Evolutionary conservation across 2,797 vertebrate genomes (phyloP).

Genomic region (Alexandromys oeconomus): DNA sequence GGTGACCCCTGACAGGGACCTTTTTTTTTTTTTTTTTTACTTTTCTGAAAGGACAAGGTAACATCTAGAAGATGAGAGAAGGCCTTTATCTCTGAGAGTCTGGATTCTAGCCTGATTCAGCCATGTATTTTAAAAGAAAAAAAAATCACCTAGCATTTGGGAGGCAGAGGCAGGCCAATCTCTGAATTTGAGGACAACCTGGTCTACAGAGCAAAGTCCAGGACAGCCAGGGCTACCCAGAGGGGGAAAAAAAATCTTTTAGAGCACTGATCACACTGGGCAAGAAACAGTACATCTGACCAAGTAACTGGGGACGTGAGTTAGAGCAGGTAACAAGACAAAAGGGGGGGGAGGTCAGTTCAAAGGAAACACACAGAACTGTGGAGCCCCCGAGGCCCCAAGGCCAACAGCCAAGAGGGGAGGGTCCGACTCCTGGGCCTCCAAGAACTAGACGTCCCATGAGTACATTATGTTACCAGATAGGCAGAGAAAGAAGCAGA

Average conservation of each 20-base stretch:
- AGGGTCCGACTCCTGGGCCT: neutral
- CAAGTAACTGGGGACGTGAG: neutral
- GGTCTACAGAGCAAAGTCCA: too few relatives aligned
- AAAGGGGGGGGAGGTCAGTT: neutral
- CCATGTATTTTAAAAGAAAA: neutral
- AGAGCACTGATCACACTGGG: constrained; percentile 36
- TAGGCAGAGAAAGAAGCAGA: neutral
- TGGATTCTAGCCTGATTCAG: constrained; percentile 45
- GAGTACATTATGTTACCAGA: neutral
- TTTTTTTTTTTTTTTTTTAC: neutral
- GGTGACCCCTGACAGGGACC: neutral
- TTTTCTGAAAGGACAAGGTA: constrained; percentile 56
- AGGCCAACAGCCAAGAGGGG: neutral
- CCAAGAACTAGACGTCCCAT: neutral
- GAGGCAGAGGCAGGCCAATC: neutral
- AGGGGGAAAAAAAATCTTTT: neutral
- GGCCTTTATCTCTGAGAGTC: constrained; percentile 41
- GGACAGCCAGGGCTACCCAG: neutral
- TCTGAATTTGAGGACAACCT: neutral
- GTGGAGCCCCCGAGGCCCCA: neutral
- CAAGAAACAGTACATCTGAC: constrained; percentile 6
- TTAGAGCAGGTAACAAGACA: neutral
- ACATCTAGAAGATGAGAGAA: constrained; percentile 35
- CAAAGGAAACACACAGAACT: neutral
- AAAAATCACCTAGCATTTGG: neutral